Base-by-base conservation (phyloP, 1,140 invertebrate species). In the Drosophila pandora region DNA sequence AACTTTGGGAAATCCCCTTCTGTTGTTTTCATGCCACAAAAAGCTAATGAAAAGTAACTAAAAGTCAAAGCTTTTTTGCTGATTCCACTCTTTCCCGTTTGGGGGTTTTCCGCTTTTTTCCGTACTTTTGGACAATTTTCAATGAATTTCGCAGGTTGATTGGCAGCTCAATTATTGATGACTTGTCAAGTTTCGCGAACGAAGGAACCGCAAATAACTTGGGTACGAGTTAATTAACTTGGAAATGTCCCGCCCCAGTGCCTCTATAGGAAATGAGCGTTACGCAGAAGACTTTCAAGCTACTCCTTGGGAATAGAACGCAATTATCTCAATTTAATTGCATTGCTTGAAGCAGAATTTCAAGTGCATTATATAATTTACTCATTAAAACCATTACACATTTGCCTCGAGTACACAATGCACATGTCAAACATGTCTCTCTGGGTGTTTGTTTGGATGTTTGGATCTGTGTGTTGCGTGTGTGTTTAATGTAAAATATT, bases 401-500 rank as follows among this genome's bases (percentile, higher is more conserved):
- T 69, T 69, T 69, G 65, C 49, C 63, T 68, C 63, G 13, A 68
- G 70, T 39, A 73, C 50, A 73, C 60, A 74, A 74, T 63, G 69
- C 58, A 74, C 68, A 68, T 69, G 65, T 69, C 65, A 57, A 68
- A 68, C 74, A 81, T 59, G 70, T 68, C 61, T 69, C 43, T 22
- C 41, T 25, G 21, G 47, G n/a, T 54, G 64, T 48, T 10, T 22
- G 34, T 2, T 13, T 22, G 34, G 3, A 21, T 22, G 34, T 2
- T 13, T 22, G 34, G 3, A 21, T 54, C 45, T 50, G 9, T 63
- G 39, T 63, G 37, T 57, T 60, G 75, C 25, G 21, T 65, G 74
- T 79, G 65, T 78, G 65, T 47, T 60, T 53, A 73, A 68, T 85
- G 82, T 85, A 82, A 85, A 85, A 88, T 85, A 85, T 85, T 87